These are phyloP conservation scores for Pampus argenteus DNA, from an alignment of 2,797 vertebrate genomes.

Conservation along the genomic window DNA sequence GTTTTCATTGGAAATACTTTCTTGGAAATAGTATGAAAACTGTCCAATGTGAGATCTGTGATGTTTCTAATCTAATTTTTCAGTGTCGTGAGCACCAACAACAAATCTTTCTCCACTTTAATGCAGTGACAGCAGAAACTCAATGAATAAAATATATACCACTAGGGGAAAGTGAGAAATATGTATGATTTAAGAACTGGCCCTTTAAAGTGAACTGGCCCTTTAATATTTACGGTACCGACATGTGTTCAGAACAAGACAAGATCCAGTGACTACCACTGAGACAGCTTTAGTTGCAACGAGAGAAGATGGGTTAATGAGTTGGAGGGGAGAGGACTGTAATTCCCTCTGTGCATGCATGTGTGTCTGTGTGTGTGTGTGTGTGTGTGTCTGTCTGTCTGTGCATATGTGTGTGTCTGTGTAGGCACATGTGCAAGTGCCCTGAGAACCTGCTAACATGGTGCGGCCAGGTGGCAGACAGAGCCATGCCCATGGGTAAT, in stretches of 20 bases:
- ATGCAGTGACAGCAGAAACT: neutral
- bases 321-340: constrained; percentile 11
- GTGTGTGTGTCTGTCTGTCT: neutral
- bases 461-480: constrained; percentile 59
- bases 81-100: constrained; percentile 1
- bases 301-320: constrained; percentile 26
- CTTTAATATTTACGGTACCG: neutral
- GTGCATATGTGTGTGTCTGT: constrained; percentile 5
- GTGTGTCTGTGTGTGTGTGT: neutral
- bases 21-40: neutral
- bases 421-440: constrained; percentile 35
- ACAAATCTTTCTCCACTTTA: neutral
- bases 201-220: constrained; percentile 2
- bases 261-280: neutral
- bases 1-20: neutral
- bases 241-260: constrained; percentile 1
- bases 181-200: neutral
- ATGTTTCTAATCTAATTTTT: neutral
- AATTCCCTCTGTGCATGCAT: neutral
- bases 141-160: neutral
- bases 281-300: constrained; percentile 14
- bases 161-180: neutral
- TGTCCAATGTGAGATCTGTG: neutral
- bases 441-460: constrained; percentile 56
- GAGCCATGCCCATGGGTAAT: constrained; percentile 56